phyloP scores from a whole-genome alignment of 2,888 invertebrate species.

The Pyrocoelia pectoralis region DNA sequence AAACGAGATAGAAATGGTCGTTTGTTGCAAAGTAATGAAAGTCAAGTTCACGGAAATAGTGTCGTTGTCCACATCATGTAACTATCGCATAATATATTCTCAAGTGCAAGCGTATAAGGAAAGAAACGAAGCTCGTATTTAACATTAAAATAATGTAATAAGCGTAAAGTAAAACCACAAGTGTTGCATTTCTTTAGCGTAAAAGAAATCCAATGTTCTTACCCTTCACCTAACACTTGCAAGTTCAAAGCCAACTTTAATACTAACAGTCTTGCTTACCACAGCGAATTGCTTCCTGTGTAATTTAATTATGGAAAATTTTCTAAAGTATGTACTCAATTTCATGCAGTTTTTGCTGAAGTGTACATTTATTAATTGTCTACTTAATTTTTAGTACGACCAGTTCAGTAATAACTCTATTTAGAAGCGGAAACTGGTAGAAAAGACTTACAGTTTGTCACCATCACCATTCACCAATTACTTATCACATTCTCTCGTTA shows the following conservation, averaged over 20 bases:
- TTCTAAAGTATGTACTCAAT: neutral
- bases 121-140: neutral
- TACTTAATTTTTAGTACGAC: too few relatives aligned
- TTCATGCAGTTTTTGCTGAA: neutral
- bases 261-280: conserved; percentile 5
- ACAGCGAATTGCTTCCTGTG: conserved; percentile 2
- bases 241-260: conserved; percentile 8
- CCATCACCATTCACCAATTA: too few relatives aligned
- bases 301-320: conserved; percentile 6
- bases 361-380: neutral
- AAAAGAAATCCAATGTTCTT: neutral
- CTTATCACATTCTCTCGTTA: too few relatives aligned
- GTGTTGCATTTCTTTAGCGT: neutral
- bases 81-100: neutral
- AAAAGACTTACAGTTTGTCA: too few relatives aligned
- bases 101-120: neutral
- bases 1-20: too few relatives aligned
- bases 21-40: too few relatives aligned
- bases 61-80: neutral
- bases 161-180: conserved; percentile 13
- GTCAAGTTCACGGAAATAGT: neutral
- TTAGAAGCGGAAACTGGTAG: too few relatives aligned
- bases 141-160: conserved; percentile 14
- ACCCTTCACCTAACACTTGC: conserved; percentile 10
- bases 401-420: too few relatives aligned